Evolutionary conservation across 2,797 vertebrate genomes (phyloP).

Genomic region (Eleutherodactylus coqui): DNA sequence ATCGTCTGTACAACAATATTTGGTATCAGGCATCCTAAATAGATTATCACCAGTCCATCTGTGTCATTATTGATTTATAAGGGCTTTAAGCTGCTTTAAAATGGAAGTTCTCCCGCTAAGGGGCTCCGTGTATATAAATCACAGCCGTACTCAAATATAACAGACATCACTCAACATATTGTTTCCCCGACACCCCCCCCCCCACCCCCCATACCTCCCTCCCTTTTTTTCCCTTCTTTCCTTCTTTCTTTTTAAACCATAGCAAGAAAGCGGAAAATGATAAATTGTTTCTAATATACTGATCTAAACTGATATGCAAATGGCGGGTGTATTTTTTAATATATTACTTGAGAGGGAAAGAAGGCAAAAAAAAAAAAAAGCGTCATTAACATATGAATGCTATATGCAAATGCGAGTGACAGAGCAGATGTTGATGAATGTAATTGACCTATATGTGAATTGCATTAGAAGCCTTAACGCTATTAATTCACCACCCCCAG

Average conservation of each 20-base stretch:
- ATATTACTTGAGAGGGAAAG: conserved; percentile 88
- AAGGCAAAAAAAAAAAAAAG: conserved; percentile 81
- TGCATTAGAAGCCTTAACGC: conserved; percentile 98
- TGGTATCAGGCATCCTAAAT: conserved; percentile 99
- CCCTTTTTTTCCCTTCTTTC: conserved; percentile 69
- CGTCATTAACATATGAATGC: conserved; percentile 99
- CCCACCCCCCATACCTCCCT: neutral
- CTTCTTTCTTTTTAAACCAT: conserved; percentile 75
- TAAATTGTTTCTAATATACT: conserved; percentile 85
- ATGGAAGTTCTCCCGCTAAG: conserved; percentile 88
- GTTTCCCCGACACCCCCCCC: conserved; percentile 46
- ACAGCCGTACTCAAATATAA: conserved; percentile 88
- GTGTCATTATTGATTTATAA: conserved; percentile 99
- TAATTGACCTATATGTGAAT: conserved; percentile 99
- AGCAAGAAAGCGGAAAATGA: conserved; percentile 86
- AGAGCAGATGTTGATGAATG: conserved; percentile 99
- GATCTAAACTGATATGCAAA: conserved; percentile 92
- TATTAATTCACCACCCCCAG: conserved; percentile 87
- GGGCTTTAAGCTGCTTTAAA: conserved; percentile 96
- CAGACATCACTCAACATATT: conserved; percentile 85
- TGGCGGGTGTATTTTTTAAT: conserved; percentile 85
- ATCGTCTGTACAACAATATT: conserved; percentile 99
- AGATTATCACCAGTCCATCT: conserved; percentile 99
- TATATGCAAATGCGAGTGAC: conserved; percentile 98
- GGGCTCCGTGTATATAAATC: conserved; percentile 91